phyloP scores from a whole-genome alignment of 2,888 invertebrate species.

The Acanthosepion lycidas region DNA sequence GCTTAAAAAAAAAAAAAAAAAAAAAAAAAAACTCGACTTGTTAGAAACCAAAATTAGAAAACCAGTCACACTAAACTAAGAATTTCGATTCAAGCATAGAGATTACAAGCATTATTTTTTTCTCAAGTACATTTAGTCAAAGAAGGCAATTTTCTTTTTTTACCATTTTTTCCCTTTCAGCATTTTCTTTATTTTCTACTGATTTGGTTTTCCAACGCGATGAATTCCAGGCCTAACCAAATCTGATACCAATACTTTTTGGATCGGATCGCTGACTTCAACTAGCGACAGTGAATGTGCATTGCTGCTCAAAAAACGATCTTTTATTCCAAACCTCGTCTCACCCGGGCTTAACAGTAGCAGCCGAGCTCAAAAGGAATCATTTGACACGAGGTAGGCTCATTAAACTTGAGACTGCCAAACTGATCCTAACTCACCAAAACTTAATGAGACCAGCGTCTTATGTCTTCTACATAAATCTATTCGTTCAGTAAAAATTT shows the following conservation, averaged over 20 bases:
- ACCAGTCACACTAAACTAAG: background rate
- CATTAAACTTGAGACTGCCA: background rate
- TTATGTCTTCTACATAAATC: background rate
- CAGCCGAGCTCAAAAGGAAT: background rate
- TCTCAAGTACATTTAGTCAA: background rate
- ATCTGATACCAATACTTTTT: slow-evolving; percentile 9
- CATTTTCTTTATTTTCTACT: background rate
- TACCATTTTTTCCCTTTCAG: background rate
- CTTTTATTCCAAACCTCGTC: background rate
- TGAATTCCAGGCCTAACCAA: background rate
- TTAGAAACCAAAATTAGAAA: background rate
- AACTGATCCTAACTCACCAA: background rate
- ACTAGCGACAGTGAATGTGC: background rate
- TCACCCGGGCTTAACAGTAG: background rate
- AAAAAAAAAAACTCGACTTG: background rate
- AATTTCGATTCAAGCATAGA: background rate
- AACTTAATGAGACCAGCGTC: background rate
- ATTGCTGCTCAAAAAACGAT: background rate
- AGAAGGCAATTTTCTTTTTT: background rate
- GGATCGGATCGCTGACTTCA: no score
- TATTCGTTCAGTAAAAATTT: background rate
- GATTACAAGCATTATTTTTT: background rate
- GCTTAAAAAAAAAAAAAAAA: background rate
- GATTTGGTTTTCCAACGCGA: background rate
- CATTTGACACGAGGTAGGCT: background rate